Conservation (phyloP, 1,140 invertebrate genomes). For the Metopolophium dirhodum region DNA sequence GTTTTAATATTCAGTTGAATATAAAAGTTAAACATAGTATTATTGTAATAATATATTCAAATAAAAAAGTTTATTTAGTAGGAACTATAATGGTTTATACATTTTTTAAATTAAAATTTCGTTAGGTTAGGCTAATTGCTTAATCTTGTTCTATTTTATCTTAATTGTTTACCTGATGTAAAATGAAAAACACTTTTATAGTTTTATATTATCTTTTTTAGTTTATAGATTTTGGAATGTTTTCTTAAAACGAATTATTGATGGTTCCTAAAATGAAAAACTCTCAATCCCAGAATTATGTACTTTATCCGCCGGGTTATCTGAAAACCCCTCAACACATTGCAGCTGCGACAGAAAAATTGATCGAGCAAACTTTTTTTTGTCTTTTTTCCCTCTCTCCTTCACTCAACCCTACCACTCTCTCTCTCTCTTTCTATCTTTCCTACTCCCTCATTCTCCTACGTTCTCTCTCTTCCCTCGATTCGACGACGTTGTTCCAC, state of each 20-base stretch:
- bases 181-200: background rate
- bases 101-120: background rate
- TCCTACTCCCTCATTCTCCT: background rate
- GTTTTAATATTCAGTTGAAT: background rate
- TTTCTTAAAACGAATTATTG: slow-evolving; percentile 13
- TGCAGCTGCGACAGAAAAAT: slow-evolving; percentile 57
- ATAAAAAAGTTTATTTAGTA: background rate
- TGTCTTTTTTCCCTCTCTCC: slow-evolving; percentile 43
- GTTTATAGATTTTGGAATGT: slow-evolving; percentile 28
- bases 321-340: slow-evolving; percentile 47
- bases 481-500: slow-evolving; percentile 39
- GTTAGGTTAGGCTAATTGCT: background rate
- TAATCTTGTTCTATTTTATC: background rate
- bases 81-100: background rate
- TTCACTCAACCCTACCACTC: background rate
- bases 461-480: background rate
- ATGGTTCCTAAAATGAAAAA: slow-evolving; percentile 34
- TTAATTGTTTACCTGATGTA: background rate
- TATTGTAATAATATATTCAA: background rate
- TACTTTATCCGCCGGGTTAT: slow-evolving; percentile 15
- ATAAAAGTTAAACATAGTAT: background rate
- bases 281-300: slow-evolving; percentile 24
- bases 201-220: background rate
- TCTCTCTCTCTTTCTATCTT: background rate
- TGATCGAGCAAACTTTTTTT: slow-evolving; percentile 54